Evolutionary conservation across 2,113 vertebrate genomes (phyloP), one percentile per base, ranked within the genome.

Genomic region (Microtus montanus): DNA sequence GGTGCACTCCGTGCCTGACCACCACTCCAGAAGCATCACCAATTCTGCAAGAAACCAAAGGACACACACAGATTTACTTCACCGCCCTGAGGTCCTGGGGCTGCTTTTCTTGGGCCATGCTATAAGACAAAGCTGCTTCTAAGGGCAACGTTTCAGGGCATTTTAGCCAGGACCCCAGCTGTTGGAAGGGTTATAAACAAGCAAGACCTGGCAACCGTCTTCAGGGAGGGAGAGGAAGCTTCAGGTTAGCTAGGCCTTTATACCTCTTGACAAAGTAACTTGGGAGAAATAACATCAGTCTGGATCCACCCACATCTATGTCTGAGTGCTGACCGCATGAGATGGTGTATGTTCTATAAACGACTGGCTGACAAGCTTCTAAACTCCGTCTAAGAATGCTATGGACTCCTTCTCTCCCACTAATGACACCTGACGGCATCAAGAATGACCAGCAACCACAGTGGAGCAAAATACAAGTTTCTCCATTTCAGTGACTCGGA

Each of bases 1-100:
- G 14, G 99, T 99, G 91, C 99, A 99, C 68, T 99, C 97, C 0
- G 99, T 99, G 77, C 99, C 99, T 4, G 99, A 99, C 99, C 99
- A 99, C 99, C 99, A 99, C 96, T 99, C 99, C 98, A 99, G 98
- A 93, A 98, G 87, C 96, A 99, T 99, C 95, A 99, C 99, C 99
- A 99, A 96, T 98, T 99, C 99, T 99, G 97, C 26, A 98, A 98
- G 17, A 97, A 96, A 98, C 79, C 96, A 96, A 89, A 97, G n/a
- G 94, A 96, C 19, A 97, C 1, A 96, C 87, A 44, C 8, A 1
- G 3, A 13, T 35, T 95, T 35, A 94, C 4, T 7, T 35, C 44
- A 9, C 0, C 4, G 9, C 1, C 3, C 26, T 28, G 5, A 17
- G 0, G 17, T 3, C 24, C 66, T 3, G 28, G 41, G 70, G 7